Base-by-base conservation (phyloP, 2,888 invertebrate genomes). In the Tupiocoris notatus region DNA sequence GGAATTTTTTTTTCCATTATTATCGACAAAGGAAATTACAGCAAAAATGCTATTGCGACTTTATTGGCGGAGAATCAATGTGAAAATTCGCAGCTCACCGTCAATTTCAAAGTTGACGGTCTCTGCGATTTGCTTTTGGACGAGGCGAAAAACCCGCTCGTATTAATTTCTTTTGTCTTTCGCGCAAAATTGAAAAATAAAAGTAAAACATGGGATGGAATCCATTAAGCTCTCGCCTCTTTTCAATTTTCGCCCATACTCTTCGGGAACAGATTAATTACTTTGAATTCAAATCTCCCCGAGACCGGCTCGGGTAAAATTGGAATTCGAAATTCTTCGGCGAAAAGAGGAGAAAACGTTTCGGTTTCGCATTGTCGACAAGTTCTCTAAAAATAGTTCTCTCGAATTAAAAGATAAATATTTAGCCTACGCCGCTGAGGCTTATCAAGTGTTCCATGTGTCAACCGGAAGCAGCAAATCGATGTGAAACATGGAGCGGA, bases 221-320 rank as follows among this genome's bases (percentile, higher is more conserved):
- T 59, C 59, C 59, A 59, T 59, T 59, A 59, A 59, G 16, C 59
- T 59, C 20, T n/a, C 59, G 20, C 39, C 39, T 39, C 39, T 39
- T 39, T 39, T 12, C 39, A 3, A 7, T 39, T 39, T 39, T n/a
- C n/a, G 54, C 54, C 54, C 59, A 59, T 6, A 59, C n/a, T n/a
- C 59, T 59, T 20, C 59, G 17, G n/a, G 17, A 6, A 18, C 59
- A 59, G 59, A 59, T 59, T 59, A 59, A 59, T 59, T 59, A 59
- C 59, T 59, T 59, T 59, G 17, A 59, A 59, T 59, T 59, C 59
- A 59, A n/a, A 59, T 59, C 59, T 3, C n/a, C n/a, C 20, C 2
- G 59, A 59, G 59, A 59, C 39, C n/a, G 16, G 20, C 59, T 59
- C 59, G 2, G 59, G 7, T n/a, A 59, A 59, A 59, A 18, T 39